phyloP scores from a whole-genome alignment of 2,797 vertebrate genomes.

The Macrochelys suwanniensis region DNA sequence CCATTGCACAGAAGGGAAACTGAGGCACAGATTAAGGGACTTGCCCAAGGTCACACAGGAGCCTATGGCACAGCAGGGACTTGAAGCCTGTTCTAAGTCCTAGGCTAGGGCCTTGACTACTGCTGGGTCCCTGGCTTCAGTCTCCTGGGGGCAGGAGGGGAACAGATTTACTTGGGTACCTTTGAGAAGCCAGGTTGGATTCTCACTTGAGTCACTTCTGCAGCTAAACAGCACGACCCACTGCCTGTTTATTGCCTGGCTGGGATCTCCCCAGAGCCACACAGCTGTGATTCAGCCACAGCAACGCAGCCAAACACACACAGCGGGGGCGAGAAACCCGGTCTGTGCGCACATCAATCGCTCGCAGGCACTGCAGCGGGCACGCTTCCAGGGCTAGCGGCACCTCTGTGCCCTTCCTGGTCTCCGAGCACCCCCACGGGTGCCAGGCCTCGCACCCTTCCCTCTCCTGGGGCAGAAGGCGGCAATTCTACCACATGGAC shows the following conservation, averaged over 20 bases:
- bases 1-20: neutral
- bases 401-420: neutral
- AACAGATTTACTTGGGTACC: neutral
- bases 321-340: neutral
- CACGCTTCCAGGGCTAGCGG: too few relatives aligned
- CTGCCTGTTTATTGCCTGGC: neutral
- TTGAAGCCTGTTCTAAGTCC: neutral
- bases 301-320: too few relatives aligned
- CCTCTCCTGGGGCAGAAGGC: neutral
- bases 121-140: neutral
- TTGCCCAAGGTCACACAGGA: neutral
- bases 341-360: too few relatives aligned
- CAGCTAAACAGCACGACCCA: neutral
- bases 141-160: neutral
- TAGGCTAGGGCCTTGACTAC: too few relatives aligned
- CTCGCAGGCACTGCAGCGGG: fast-evolving
- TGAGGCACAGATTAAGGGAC: neutral
- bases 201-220: neutral
- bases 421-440: fast-evolving
- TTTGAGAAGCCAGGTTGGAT: neutral
- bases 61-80: neutral
- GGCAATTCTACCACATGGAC: neutral
- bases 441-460: neutral
- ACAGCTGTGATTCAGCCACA: neutral
- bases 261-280: neutral